Conservation (phyloP, 2,113 vertebrate species). For the Eurypyga helias region DNA sequence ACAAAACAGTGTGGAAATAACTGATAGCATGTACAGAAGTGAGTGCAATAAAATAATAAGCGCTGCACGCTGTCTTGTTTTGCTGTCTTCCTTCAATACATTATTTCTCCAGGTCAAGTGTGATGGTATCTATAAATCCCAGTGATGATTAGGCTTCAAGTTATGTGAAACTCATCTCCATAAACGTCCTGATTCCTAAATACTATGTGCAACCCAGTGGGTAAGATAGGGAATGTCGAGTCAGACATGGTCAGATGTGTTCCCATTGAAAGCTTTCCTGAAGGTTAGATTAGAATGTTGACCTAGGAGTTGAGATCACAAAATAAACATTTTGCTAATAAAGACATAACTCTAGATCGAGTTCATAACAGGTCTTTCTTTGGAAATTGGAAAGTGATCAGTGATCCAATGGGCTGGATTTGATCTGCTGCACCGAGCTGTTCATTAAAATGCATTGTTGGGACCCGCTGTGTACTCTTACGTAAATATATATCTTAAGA, state of each 20-base stretch:
- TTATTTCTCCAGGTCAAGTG: background rate
- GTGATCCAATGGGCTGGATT: background rate
- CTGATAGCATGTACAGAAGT: conserved; percentile 21
- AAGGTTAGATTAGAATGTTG: background rate
- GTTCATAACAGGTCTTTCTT: background rate
- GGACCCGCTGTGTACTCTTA: background rate
- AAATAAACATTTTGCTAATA: background rate
- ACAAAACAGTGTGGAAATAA: conserved; percentile 39
- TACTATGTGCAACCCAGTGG: rapidly evolving
- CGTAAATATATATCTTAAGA: rapidly evolving
- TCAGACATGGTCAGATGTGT: background rate
- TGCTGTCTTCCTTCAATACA: background rate
- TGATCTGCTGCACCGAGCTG: background rate
- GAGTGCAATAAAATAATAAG: conserved; percentile 36
- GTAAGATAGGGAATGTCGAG: background rate
- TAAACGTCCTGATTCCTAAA: background rate
- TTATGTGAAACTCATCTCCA: background rate
- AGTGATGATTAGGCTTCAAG: background rate
- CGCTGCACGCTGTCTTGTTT: background rate
- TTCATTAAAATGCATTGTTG: background rate
- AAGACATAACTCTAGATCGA: background rate
- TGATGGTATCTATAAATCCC: background rate
- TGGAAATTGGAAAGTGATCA: background rate
- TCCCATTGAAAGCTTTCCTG: background rate
- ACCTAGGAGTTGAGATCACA: background rate